A percentile compares a stretch with the other conserved stretches of the same genome.
Evolutionary conservation across 2,797 vertebrate genomes (phyloP).

Genomic region (Anas georgica): DNA sequence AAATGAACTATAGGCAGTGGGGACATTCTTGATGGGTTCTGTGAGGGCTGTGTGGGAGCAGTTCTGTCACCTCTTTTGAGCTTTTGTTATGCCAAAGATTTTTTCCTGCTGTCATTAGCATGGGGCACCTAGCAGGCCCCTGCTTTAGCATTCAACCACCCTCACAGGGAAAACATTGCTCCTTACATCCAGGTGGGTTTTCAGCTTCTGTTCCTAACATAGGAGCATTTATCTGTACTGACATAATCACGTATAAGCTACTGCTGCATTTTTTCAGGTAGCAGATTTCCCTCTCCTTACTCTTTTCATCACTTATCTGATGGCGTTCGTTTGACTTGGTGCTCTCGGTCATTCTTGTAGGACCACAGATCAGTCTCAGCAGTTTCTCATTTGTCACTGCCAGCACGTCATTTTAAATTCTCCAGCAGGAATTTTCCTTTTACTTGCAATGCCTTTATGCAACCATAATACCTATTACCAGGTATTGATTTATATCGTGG

Average conservation of each 20-base stretch:
- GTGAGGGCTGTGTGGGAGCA: background rate
- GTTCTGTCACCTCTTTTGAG: rapidly evolving
- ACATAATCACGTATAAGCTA: background rate
- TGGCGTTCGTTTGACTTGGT: background rate
- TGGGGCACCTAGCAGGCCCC: background rate
- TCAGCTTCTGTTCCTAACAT: background rate
- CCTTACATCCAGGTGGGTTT: background rate
- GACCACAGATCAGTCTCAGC: background rate
- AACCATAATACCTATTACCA: background rate
- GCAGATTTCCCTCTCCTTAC: background rate
- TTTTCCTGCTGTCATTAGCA: background rate
- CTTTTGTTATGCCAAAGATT: background rate
- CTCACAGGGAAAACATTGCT: background rate
- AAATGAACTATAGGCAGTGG: no score
- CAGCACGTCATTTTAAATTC: background rate
- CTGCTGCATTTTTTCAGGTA: background rate
- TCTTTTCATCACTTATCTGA: background rate
- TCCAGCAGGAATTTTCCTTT: background rate
- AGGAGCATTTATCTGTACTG: rapidly evolving
- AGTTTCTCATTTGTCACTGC: background rate
- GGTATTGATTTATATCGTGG: background rate
- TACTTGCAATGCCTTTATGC: background rate
- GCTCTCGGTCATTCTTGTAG: background rate
- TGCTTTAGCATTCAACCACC: background rate
- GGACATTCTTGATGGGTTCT: background rate